Conservation (phyloP, 2,797 vertebrate genomes). For the Amphiprion clarkii region DNA sequence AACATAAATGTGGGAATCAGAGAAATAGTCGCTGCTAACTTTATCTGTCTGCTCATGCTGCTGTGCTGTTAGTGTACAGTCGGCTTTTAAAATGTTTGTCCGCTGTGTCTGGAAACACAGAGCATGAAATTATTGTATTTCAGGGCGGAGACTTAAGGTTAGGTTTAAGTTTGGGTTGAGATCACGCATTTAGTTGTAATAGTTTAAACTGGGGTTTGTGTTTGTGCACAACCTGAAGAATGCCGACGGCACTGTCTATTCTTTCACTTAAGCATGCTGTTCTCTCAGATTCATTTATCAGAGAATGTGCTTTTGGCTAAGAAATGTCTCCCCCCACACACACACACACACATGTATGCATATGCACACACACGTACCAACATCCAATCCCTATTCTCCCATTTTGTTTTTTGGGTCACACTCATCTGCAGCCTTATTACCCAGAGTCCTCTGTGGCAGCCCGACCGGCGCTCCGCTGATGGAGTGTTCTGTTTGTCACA, state of each 20-base stretch:
- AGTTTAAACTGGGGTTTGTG: too few relatives aligned
- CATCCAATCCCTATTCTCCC: slow-evolving; percentile 46
- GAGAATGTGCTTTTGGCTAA: slow-evolving; percentile 50
- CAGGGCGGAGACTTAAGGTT: too few relatives aligned
- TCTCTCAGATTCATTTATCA: slow-evolving; percentile 40
- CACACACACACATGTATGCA: slow-evolving; percentile 3
- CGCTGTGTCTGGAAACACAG: slow-evolving; percentile 7
- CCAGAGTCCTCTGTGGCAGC: slow-evolving; percentile 77
- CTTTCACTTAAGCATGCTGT: slow-evolving; percentile 27
- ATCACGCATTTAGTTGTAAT: too few relatives aligned
- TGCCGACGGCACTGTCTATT: slow-evolving; percentile 12
- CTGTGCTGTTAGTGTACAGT: slow-evolving; percentile 10
- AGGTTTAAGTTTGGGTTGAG: not conserved
- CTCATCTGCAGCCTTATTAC: slow-evolving; percentile 80
- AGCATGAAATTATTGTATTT: too few relatives aligned
- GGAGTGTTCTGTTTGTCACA: slow-evolving; percentile 76
- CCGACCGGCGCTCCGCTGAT: slow-evolving; percentile 61
- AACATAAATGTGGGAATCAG: not conserved
- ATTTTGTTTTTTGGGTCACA: slow-evolving; percentile 73
- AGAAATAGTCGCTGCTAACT: not conserved
- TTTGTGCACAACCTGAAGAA: slow-evolving; percentile 24
- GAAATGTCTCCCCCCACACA: slow-evolving; percentile 19
- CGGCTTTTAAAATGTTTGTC: slow-evolving; percentile 4
- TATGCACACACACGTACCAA: not conserved
- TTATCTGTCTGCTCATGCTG: not conserved